A percentile compares a stretch with the other conserved stretches of the same genome.
phyloP scores from a whole-genome alignment of 2,888 invertebrate genomes.

The Mesoligia furuncula region DNA sequence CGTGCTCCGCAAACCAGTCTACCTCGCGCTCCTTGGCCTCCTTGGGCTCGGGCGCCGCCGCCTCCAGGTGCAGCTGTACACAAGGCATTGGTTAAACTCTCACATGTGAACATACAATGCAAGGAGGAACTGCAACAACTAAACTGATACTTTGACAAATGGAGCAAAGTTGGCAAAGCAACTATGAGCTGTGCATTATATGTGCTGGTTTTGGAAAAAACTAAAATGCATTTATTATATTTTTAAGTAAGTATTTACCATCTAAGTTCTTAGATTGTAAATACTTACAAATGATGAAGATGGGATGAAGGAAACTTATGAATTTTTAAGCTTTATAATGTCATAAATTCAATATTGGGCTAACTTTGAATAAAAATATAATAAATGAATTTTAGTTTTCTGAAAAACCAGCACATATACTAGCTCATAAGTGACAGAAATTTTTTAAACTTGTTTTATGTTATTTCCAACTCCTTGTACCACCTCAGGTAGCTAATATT shows the following conservation, averaged over 20 bases:
- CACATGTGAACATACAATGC: background rate
- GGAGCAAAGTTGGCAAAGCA: background rate
- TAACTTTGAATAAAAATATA: too few relatives aligned
- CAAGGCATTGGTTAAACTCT: constrained; percentile 2
- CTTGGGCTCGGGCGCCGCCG: constrained; percentile 90
- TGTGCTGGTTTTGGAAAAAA: background rate
- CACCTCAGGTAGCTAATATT: background rate
- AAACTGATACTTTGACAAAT: background rate
- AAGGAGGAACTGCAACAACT: background rate
- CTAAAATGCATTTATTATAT: background rate
- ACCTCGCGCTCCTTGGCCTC: constrained; percentile 94
- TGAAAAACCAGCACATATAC: too few relatives aligned
- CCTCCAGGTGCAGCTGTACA: constrained; percentile 93
- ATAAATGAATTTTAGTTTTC: too few relatives aligned
- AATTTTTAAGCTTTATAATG: too few relatives aligned
- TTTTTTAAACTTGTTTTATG: background rate
- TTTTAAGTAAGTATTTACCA: too few relatives aligned
- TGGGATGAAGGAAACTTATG: too few relatives aligned
- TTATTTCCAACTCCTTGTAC: background rate
- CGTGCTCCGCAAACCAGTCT: constrained; percentile 97
- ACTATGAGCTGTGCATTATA: background rate
- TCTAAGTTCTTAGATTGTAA: too few relatives aligned
- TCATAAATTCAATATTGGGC: too few relatives aligned
- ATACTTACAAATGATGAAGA: too few relatives aligned
- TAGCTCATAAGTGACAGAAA: background rate